Base-by-base conservation (phyloP, 1,140 invertebrate genomes). In the Brachionus sp. region DNA sequence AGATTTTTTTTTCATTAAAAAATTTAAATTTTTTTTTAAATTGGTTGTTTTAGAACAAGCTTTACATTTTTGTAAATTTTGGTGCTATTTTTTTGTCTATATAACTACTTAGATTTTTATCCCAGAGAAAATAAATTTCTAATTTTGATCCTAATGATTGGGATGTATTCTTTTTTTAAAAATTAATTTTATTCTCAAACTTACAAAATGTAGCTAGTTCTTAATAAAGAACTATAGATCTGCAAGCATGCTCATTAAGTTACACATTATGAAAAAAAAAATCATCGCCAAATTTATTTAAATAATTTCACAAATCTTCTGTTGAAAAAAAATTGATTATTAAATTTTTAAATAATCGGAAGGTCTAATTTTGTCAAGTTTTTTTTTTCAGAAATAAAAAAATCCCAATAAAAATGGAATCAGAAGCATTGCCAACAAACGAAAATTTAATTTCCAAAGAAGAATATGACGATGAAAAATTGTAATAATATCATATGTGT, bases 391-490 rank as follows among this genome's bases (percentile, higher is more conserved):
- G 7, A 62, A 25, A 66, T 29, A 23, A 66, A 66, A n/a, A 70
- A 12, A 1, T 70, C 35, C 0, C 13, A 3, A 2, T 13, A 39
- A 70, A 37, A 70, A 75, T 75, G 70, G 70, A 50, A 12, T 46
- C 19, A 25, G 66, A 70, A 3, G n/a, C 0, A 13, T 23, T 39
- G 39, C 6, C 23, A 2, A 46, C 37, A 10, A 75, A 75, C n/a
- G 70, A 75, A 75, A 75, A 75, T 33, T 13, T n/a, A 9, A 2
- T 46, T 0, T 9, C 42, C n/a, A 46, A 44, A 75, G 70, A 75
- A 46, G 19, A 75, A 12, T 75, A 75, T 46, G 70, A 75, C 3
- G 42, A 50, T 9, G 70, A 75, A 29, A 75, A 75, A 75, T 75
- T 75, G 70, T 75, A 75, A 75, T 19, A 46, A 35, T 46, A 9